Conservation (phyloP, 1,140 invertebrate species). For the Charaxes varanes region DNA sequence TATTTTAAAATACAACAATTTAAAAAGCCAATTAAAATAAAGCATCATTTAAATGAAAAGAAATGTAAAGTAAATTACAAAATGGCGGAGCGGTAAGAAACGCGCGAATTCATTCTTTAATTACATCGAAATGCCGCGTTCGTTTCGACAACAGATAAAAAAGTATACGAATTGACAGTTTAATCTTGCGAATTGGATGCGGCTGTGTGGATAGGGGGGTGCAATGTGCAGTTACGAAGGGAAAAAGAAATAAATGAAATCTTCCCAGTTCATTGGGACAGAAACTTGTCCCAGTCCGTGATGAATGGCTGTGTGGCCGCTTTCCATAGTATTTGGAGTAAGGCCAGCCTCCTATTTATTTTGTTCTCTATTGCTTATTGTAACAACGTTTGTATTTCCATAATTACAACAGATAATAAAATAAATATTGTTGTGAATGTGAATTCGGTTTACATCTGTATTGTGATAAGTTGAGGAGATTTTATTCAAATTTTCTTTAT, state of each 20-base stretch:
- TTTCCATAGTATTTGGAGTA: constrained; percentile 28
- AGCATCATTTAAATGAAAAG: too few species aligned
- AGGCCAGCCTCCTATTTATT: constrained; percentile 28
- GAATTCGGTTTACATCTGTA: too few species aligned
- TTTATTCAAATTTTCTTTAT: too few species aligned
- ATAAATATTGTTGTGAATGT: too few species aligned
- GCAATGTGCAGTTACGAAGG: constrained; percentile 12
- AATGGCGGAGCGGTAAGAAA: background rate
- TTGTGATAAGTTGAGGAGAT: too few species aligned
- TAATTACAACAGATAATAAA: too few species aligned
- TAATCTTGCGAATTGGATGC: constrained; percentile 49
- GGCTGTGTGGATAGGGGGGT: constrained; percentile 25
- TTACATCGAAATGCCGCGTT: constrained; percentile 4
- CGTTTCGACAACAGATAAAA: constrained; percentile 18
- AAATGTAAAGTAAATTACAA: too few species aligned
- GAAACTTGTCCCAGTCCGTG: constrained; percentile 31
- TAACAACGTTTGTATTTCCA: too few species aligned
- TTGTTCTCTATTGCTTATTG: constrained; percentile 24
- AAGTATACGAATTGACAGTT: constrained; percentile 53
- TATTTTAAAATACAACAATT: too few species aligned
- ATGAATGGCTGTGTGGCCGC: constrained; percentile 30
- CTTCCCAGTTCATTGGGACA: constrained; percentile 31
- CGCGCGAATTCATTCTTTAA: background rate
- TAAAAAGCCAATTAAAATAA: too few species aligned
- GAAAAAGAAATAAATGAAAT: constrained; percentile 30